Evolutionary conservation across 2,797 vertebrate genomes (phyloP), one percentile per base, ranked within the genome.

Genomic region (Squalus acanthias): DNA sequence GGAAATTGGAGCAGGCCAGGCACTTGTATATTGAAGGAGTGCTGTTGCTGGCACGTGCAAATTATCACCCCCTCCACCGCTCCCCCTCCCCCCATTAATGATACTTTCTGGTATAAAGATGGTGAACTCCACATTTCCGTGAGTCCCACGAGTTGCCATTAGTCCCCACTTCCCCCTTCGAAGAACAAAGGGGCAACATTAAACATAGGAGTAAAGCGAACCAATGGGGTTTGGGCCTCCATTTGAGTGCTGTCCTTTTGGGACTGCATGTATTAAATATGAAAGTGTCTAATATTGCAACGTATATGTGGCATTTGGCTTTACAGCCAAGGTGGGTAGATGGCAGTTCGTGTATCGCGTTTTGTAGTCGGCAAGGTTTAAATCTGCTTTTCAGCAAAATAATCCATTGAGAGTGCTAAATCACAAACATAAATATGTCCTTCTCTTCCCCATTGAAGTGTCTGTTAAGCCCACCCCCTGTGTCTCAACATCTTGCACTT

Each of bases 401-500:
- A 72, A 95, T 50, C 67, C 93, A 72, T 95, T 95, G 8, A 72
- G 67, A 39, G 65, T 24, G 67, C 8, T 95, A 70, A 50, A 70
- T 70, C 93, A 95, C 65, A 70, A 70, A 95, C 39, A 46, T 26
- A 70, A 92, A 46, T 46, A 70, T 94, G 46, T 50, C 92, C 22
- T 67, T 93, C 63, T 74, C 26, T 60, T 33, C 70, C 70, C 26
- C 24, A 76, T 95, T 57, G 26, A 95, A 33, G 70, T 33, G 29
- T n/a, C 29, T 74, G 24, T 72, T 72, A 76, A 70, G 29, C 46
- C 46, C 46, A n/a, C 69, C n/a, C 5, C n/a, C n/a, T 63, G 33
- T 65, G 96, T 97, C 96, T 97, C 65, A 95, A 69, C 97, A 96
- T 96, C 96, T 97, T 96, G 96, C 96, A 96, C 97, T 96, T 96